Percentiles rank a stretch among this genome's conserved stretches.
phyloP scores from a whole-genome alignment of 2,113 vertebrate genomes.

The Macroglossus sobrinus region DNA sequence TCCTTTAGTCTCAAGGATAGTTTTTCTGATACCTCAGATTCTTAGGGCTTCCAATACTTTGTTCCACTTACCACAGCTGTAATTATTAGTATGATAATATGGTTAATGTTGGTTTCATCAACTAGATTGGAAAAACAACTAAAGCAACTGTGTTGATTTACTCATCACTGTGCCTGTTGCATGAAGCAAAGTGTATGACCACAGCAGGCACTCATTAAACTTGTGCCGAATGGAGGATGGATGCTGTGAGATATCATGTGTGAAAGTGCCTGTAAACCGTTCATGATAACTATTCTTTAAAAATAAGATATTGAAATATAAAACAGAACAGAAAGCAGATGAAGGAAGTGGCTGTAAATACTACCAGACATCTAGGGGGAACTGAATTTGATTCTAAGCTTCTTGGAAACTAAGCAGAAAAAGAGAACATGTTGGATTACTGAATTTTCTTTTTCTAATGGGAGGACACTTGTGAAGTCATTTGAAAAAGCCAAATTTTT shows the following conservation, averaged over 20 bases:
- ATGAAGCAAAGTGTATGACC: not conserved
- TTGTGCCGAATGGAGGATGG: not conserved
- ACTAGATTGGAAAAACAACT: not conserved
- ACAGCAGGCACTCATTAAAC: not conserved
- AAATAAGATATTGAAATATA: slow-evolving; percentile 41
- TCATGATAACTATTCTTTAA: not conserved
- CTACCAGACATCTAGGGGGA: slow-evolving; percentile 60
- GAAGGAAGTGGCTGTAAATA: slow-evolving; percentile 68
- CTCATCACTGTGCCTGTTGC: not conserved
- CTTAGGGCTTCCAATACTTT: not conserved
- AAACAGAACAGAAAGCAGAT: slow-evolving; percentile 76
- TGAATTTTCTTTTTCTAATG: slow-evolving; percentile 42
- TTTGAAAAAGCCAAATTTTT: slow-evolving; percentile 22
- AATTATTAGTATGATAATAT: not conserved
- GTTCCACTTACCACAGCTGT: not conserved
- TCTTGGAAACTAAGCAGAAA: slow-evolving; percentile 69
- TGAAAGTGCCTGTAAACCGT: not conserved
- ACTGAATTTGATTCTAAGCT: slow-evolving; percentile 69
- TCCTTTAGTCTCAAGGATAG: not conserved
- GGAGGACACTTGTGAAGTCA: not conserved
- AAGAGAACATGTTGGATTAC: slow-evolving; percentile 40
- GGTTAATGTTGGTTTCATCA: not conserved
- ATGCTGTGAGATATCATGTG: not conserved
- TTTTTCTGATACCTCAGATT: not conserved
- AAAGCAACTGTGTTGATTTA: not conserved